These are phyloP conservation scores for Muscicapa comitata DNA, from an alignment of 2,797 vertebrate species.

Conservation along the genomic window DNA sequence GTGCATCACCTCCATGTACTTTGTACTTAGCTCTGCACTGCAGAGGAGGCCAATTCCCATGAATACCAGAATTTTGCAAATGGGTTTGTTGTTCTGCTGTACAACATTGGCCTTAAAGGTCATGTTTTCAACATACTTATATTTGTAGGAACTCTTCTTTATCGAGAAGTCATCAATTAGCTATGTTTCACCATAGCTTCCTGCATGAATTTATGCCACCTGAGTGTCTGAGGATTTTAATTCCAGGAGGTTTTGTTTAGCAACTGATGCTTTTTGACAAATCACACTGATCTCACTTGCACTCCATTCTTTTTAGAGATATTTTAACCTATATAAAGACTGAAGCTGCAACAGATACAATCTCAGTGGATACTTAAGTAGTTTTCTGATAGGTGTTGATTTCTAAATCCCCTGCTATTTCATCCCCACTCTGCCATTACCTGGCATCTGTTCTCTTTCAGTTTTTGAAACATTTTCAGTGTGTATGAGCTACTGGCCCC, in stretches of 20 bases:
- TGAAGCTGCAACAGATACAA: background rate
- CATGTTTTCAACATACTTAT: background rate
- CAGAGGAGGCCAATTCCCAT: rapidly evolving
- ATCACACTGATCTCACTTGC: background rate
- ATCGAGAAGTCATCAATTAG: background rate
- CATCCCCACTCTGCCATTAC: background rate
- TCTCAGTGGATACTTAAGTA: background rate
- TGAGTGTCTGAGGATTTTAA: background rate
- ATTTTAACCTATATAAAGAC: background rate
- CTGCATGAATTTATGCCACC: background rate
- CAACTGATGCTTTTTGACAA: background rate
- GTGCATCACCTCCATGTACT: rapidly evolving
- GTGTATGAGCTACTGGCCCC: background rate
- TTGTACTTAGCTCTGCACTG: background rate
- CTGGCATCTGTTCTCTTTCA: background rate
- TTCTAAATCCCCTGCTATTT: background rate
- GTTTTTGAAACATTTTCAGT: background rate
- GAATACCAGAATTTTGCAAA: background rate
- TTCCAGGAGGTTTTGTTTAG: background rate
- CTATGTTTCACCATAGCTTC: background rate
- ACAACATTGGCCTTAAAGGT: background rate
- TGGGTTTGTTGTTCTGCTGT: background rate
- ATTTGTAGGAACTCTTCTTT: background rate
- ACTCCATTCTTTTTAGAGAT: background rate
- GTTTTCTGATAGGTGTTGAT: background rate